Evolutionary conservation across 2,888 invertebrate species (phyloP), one percentile per base, ranked within the genome.

Genomic region (Pterostichus niger): DNA sequence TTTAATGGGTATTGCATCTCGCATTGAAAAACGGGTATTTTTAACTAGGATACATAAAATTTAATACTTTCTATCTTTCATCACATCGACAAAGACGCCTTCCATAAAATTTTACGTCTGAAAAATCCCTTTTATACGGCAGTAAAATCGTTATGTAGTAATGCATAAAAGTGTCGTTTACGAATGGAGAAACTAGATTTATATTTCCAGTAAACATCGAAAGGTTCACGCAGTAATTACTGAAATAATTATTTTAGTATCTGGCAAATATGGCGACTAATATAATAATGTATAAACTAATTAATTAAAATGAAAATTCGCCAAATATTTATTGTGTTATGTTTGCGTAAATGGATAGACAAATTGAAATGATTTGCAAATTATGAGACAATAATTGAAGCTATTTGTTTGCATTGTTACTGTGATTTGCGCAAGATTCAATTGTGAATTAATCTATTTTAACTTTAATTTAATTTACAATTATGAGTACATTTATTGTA

Each of bases 301-400:
- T 80, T 80, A 80, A 80, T 80, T 80, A 52, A 80, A 80, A 80
- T 68, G 68, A 80, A 80, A 80, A 68, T 80, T 80, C 17, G 40
- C 52, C 52, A 80, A 80, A 80, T 80, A 68, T 80, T 79, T 64
- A 46, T 7, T 31, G 52, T 68, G 49, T 52, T 24, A 33, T 80
- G 52, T 79, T 64, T 24, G 44, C 64, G 73, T 46, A 73, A 73
- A 73, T 31, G n/a, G 44, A 31, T 46, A 10, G n/a, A 46, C 73
- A 73, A 49, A 73, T 73, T 73, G 44, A 13, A 13, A 64, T 40
- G 13, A 64, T 64, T 64, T 33, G 35, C 33, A 64, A 64, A 64
- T 64, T 64, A 64, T 64, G 64, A 33, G 13, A 64, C 64, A 64
- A 64, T 64, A 31, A 59, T 59, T 59, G 59, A 9, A 31, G 24